Base-by-base conservation (phyloP, 2,797 vertebrate species). In the Gallinago solitaria region DNA sequence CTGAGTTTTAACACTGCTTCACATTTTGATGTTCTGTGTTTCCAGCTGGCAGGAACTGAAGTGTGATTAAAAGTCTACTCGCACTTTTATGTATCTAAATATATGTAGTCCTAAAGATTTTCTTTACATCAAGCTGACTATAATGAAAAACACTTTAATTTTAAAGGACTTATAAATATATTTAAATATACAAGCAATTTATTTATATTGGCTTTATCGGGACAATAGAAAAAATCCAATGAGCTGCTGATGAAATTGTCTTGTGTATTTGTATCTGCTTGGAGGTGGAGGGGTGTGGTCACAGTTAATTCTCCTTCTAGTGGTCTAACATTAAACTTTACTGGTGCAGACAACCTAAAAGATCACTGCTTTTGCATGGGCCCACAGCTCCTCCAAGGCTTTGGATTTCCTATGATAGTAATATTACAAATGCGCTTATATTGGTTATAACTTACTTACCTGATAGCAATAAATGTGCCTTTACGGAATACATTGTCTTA, bases 41-140 rank as follows among this genome's bases (percentile, higher is more conserved):
- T 94, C 92, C 87, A 96, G 71, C 92, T 96, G 92, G 95, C 92
- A 92, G 82, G 76, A 91, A 17, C 50, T 86, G 69, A 91, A 92
- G 91, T 92, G 90, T 89, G 84, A 96, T 94, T 87, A 78, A 53
- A 92, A 93, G 90, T 95, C 93, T 95, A 35, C 74, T 94, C 1
- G 1, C 89, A 71, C 87, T 95, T 95, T n/a, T 71, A n/a, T 75
- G 53, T 53, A n/a, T 64, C 92, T 95, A 94, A 96, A 93, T 94
- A 96, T 96, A 94, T 80, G 64, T 32, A 92, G n/a, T 77, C 64
- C 76, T 41, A 20, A 69, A 93, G 83, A 90, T 89, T 94, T 89
- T 50, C 84, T 87, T 85, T 64, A 5, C 73, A 69, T 92, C 91
- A 93, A 88, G 51, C 64, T 94, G 74, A 60, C 74, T 86, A 1